These are phyloP conservation scores for Drosophila colorata DNA, from an alignment of 2,888 invertebrate genomes.

Conservation along the genomic window DNA sequence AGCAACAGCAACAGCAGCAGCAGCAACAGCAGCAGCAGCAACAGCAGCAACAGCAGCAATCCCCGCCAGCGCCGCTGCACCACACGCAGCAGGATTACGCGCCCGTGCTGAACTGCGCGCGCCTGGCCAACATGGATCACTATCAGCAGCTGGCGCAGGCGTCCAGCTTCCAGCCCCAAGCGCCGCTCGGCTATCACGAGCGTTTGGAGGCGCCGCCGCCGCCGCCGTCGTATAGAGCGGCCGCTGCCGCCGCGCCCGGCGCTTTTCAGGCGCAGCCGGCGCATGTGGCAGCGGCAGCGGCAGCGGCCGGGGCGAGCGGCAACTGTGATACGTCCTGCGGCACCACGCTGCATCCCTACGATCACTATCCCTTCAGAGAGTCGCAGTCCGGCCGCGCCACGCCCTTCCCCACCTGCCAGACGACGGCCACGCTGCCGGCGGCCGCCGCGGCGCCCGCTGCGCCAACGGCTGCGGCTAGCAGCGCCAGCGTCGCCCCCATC, in stretches of 20 bases:
- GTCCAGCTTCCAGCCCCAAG: constrained; percentile 70
- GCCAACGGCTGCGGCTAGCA: constrained; percentile 7
- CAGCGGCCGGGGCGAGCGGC: constrained; percentile 48
- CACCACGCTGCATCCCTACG: constrained; percentile 82
- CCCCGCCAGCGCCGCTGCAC: constrained; percentile 62
- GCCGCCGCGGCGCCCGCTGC: constrained; percentile 13
- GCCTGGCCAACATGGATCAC: constrained; percentile 82
- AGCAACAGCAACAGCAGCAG: constrained; percentile 63
- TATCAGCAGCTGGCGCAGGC: constrained; percentile 78
- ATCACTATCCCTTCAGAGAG: constrained; percentile 85
- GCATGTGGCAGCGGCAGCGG: constrained; percentile 31
- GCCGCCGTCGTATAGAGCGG: constrained; percentile 50
- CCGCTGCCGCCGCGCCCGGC: constrained; percentile 25
- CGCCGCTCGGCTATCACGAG: constrained; percentile 71
- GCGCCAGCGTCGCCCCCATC: constrained; percentile 3
- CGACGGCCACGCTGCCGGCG: constrained; percentile 37
- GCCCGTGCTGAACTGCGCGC: constrained; percentile 82
- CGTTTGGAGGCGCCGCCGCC: constrained; percentile 72
- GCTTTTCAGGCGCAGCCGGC: constrained; percentile 42
- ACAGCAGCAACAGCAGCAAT: constrained; percentile 71
- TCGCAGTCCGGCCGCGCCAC: constrained; percentile 88
- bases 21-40: constrained; percentile 70
- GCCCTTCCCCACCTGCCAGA: constrained; percentile 87
- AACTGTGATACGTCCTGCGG: constrained; percentile 69
- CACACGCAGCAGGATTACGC: constrained; percentile 77